Conservation (phyloP, 1,140 invertebrate species). For the Philaenus spumarius region DNA sequence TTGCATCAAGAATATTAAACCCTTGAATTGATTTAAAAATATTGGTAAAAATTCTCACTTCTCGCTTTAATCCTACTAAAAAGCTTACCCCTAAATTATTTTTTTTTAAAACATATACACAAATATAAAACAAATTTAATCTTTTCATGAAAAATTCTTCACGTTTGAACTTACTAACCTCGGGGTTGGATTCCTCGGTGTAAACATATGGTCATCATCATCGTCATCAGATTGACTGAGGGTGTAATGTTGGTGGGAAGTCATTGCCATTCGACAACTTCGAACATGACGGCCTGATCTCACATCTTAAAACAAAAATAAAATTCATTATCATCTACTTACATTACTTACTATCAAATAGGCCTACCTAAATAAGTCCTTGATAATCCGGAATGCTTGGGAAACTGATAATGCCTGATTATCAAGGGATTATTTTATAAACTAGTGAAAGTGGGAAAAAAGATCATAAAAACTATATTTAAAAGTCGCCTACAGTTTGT, state of each 20-base stretch:
- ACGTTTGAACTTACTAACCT: background rate
- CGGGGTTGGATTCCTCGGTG: background rate
- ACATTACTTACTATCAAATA: background rate
- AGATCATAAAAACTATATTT: too few species aligned
- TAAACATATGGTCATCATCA: conserved; percentile 14
- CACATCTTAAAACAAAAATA: background rate
- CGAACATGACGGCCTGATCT: background rate
- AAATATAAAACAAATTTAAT: too few species aligned
- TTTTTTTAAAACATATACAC: too few species aligned
- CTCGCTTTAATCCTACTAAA: too few species aligned
- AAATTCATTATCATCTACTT: background rate
- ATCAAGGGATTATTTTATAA: background rate
- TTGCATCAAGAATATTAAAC: too few species aligned
- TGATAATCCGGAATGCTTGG: too few species aligned
- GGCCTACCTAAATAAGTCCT: background rate
- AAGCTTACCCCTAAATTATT: too few species aligned
- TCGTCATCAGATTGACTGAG: conserved; percentile 11
- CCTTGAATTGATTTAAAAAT: too few species aligned
- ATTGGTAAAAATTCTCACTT: too few species aligned
- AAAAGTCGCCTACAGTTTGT: too few species aligned
- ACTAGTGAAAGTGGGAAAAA: too few species aligned
- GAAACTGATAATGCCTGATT: background rate
- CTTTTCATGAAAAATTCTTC: too few species aligned
- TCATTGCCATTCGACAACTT: conserved; percentile 12
- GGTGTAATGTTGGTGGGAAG: background rate